Evolutionary conservation across 2,888 invertebrate species (phyloP), one percentile per base, ranked within the genome.

Genomic region (Myopa testacea): DNA sequence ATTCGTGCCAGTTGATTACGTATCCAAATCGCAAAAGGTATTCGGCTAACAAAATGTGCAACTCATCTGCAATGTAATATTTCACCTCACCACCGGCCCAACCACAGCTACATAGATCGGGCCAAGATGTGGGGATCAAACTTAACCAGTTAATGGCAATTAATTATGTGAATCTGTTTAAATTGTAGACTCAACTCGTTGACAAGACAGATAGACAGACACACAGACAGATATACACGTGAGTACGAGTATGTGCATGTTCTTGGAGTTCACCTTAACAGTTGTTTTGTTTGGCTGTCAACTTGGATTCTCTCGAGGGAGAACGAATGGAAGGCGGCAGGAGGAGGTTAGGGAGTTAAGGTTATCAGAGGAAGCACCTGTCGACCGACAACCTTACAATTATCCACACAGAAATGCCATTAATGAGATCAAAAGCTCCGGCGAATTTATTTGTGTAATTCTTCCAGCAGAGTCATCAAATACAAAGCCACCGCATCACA

Each of bases 151-250:
- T 82, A 85, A 84, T 84, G 81, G 86, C 84, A 87, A 86, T 86
- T 86, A 87, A 87, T 86, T 86, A 87, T 86, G 83, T 83, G 85
- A 86, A 86, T 86, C 86, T 87, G 87, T 84, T 83, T 84, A 75
- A 75, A 75, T 38, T 75, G 75, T 69, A 68, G 86, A 81, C 86
- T 83, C 80, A 84, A 82, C 81, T 83, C 81, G 79, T 81, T 79
- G 58, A 52, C n/a, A 58, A 65, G 58, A 58, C 50, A 68, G 81
- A 82, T 78, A 84, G 78, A 81, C 78, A 71, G 68, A 72, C 78
- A 77, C 37, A 79, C 63, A 78, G 52, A 78, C 52, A 67, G 26
- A 76, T 71, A 77, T 68, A 74, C 63, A 34, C 60, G 45, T 8
- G 45, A 45, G 45, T 45, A 10, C 6, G 10, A 45, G 10, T 45